Conservation (phyloP, 2,888 invertebrate species). For the Elmis aenea region DNA sequence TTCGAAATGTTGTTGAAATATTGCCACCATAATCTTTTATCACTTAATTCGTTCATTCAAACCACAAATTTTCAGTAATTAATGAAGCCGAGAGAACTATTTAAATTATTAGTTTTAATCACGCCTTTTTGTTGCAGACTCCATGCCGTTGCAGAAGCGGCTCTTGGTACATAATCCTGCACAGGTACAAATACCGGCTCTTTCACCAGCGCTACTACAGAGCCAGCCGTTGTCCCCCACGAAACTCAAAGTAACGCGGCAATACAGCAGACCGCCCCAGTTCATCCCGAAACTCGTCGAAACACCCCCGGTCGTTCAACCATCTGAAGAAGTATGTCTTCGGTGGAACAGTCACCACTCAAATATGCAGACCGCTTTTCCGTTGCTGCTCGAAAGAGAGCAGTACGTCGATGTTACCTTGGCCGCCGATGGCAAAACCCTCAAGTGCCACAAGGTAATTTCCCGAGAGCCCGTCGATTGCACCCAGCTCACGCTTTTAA, state of each 20-base stretch:
- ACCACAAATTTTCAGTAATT: no score
- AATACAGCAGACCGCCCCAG: conserved; percentile 21
- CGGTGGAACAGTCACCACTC: conserved; percentile 55
- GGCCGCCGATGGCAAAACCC: conserved; percentile 50
- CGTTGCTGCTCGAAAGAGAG: conserved; percentile 48
- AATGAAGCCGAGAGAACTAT: no score
- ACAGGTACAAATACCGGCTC: conserved; percentile 7
- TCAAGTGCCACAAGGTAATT: conserved; percentile 53
- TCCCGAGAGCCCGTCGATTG: no score
- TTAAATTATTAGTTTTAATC: no score
- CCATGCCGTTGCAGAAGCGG: conserved; percentile 37
- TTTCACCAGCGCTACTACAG: conserved; percentile 23
- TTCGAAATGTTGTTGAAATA: no score
- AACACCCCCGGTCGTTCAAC: conserved; percentile 3
- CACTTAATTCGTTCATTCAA: no score
- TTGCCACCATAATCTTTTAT: no score
- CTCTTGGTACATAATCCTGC: conserved; percentile 9
- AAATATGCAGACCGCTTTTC: conserved; percentile 53
- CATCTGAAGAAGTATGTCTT: conserved; percentile 45
- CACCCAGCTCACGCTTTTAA: conserved; percentile 1
- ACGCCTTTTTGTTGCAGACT: conserved; percentile 30
- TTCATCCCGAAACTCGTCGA: conserved; percentile 10
- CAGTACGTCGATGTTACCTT: conserved; percentile 54
- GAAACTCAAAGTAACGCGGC: conserved; percentile 40
- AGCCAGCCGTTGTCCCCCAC: conserved; percentile 39